Percentiles rank a stretch among this genome's conserved stretches.
These are phyloP conservation scores for Ditula angustiorana DNA, from an alignment of 2,888 invertebrate genomes.

Conservation along the genomic window DNA sequence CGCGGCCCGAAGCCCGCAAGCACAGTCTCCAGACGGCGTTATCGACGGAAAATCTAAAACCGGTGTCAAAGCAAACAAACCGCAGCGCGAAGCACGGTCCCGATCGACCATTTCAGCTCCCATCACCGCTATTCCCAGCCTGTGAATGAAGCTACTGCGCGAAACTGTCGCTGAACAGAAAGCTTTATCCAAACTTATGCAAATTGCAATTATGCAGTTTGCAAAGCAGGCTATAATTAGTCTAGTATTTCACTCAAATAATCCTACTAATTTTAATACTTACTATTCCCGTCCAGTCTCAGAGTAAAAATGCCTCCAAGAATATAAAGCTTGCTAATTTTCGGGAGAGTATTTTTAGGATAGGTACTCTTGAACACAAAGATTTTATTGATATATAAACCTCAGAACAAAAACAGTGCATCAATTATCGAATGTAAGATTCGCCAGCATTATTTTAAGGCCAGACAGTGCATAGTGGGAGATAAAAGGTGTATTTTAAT, in stretches of 20 bases:
- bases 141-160: conserved; percentile 44
- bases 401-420: not conserved
- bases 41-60: conserved; percentile 54
- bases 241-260: conserved; percentile 57
- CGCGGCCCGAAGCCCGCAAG: conserved; percentile 24
- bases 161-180: conserved; percentile 41
- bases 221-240: conserved; percentile 50
- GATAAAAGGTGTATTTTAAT: conserved; percentile 13
- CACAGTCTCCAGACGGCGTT: conserved; percentile 44
- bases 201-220: conserved; percentile 62
- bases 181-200: conserved; percentile 60
- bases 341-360: not conserved
- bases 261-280: conserved; percentile 55
- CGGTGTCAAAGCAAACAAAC: conserved; percentile 61
- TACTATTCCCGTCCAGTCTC: conserved; percentile 48
- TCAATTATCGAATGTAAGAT: conserved; percentile 18
- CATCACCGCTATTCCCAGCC: conserved; percentile 50
- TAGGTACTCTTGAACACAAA: not conserved
- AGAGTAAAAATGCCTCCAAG: conserved; percentile 50
- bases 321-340: conserved; percentile 41
- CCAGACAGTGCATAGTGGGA: not conserved
- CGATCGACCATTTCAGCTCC: conserved; percentile 48
- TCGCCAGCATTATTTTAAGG: not conserved
- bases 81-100: conserved; percentile 47
- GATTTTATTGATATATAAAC: not conserved